Base-by-base conservation (phyloP, 2,888 invertebrate species). In the Cataglyphis livida region DNA sequence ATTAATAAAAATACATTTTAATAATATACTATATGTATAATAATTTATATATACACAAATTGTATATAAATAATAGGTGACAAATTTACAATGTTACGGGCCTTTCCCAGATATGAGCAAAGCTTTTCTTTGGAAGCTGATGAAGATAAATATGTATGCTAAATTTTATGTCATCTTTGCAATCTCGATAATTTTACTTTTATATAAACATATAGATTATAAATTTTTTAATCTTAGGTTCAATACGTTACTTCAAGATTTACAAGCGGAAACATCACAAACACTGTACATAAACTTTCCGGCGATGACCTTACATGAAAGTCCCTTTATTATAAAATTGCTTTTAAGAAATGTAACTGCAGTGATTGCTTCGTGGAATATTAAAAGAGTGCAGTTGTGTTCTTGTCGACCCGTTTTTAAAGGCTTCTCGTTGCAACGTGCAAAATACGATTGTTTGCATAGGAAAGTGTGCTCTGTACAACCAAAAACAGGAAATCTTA, bases 101-200 rank as follows among this genome's bases (percentile, higher is more conserved):
- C 61, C 93, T 91, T 88, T 71, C 68, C 83, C 90, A 18, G 82
- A 85, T 35, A 74, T 92, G 68, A 94, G 93, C 78, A 95, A 95
- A 91, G 70, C 89, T 6, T 89, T 91, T 25, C 90, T 95, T 21
- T 95, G 95, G 95, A 89, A 93, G 25, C 87, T 93, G 28, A 90
- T 95, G 61, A 87, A 93, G 79, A 93, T 95, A 18, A 92, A 95
- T 74, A 88, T 88, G 95, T 95, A 93, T 25, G 87, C 86, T 82
- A 41, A 21, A 76, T 59, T 70, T 66, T 3, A 66, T 59, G 85
- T 89, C 18, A 10, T 64, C 35, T n/a, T 64, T 4, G 1, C 10
- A 41, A 32, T 71, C 10, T 61, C 12, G 18, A 35, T 51, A n/a
- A 62, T 28, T 71, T 25, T 15, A 5, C 7, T 51, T 9, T 25